phyloP scores from a whole-genome alignment of 2,888 invertebrate genomes.

The Marasmarcha lunaedactyla region DNA sequence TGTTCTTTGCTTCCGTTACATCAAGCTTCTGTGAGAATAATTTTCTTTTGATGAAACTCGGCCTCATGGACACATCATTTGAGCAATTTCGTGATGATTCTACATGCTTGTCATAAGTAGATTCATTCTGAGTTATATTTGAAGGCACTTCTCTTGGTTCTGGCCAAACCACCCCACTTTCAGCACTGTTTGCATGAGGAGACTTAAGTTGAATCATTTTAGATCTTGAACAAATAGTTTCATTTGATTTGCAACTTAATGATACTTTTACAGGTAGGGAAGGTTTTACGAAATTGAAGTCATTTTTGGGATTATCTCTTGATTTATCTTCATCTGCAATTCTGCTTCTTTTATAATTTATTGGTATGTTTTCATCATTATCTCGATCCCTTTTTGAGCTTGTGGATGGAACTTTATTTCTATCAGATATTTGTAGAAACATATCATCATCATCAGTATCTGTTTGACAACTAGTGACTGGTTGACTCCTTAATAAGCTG shows the following conservation, averaged over 20 bases:
- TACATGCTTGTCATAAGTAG: neutral
- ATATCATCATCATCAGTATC: constrained; percentile 10
- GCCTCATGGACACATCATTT: constrained; percentile 39
- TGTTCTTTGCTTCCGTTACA: constrained; percentile 35
- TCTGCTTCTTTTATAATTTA: neutral
- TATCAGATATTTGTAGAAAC: neutral
- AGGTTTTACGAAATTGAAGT: constrained; percentile 41
- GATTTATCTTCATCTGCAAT: neutral
- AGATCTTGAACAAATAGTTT: constrained; percentile 28
- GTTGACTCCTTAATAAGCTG: neutral
- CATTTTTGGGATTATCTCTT: constrained; percentile 16
- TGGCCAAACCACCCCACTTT: neutral
- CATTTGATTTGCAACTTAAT: constrained; percentile 10
- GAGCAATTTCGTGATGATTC: constrained; percentile 9
- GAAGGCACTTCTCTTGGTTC: neutral
- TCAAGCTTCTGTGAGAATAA: constrained; percentile 52
- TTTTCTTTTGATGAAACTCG: constrained; percentile 56
- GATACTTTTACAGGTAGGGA: constrained; percentile 29
- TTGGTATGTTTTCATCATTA: constrained; percentile 19
- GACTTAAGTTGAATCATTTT: neutral
- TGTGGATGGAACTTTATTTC: neutral
- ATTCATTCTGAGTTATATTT: neutral
- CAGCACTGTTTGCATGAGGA: neutral
- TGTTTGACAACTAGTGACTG: neutral
- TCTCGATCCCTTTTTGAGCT: constrained; percentile 23